A percentile compares a stretch with the other conserved stretches of the same genome.
phyloP scores from a whole-genome alignment of 2,888 invertebrate genomes.

The Anagyrus pseudococci region DNA sequence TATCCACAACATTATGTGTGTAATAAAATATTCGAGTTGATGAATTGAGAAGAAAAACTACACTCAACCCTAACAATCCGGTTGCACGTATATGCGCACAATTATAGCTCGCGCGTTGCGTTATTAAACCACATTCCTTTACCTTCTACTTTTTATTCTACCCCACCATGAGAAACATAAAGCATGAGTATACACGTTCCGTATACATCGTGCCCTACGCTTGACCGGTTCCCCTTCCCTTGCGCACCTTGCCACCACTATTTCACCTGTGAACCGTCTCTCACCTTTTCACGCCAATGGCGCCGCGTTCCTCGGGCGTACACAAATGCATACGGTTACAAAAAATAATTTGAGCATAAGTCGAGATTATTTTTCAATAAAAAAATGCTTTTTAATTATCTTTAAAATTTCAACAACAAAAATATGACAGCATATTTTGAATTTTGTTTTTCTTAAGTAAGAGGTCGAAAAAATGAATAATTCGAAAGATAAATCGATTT shows the following conservation, averaged over 20 bases:
- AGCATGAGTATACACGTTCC: neutral
- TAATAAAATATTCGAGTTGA: too few species aligned
- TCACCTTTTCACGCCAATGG: conserved; percentile 11
- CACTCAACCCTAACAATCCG: neutral
- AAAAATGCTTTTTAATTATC: neutral
- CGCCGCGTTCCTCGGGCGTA: neutral
- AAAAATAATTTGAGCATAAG: neutral
- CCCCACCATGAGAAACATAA: neutral
- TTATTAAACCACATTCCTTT: neutral
- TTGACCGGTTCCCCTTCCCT: neutral
- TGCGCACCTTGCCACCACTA: neutral
- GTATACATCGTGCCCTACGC: neutral
- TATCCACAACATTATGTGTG: neutral
- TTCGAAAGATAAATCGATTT: conserved; percentile 22
- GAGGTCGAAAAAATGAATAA: conserved; percentile 18
- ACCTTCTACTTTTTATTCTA: neutral
- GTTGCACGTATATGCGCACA: too few species aligned
- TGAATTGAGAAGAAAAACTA: neutral
- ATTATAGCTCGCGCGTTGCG: too few species aligned
- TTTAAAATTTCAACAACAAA: neutral
- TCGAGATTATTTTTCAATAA: neutral
- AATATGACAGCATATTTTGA: neutral
- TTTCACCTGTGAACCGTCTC: conserved; percentile 3
- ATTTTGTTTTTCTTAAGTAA: neutral
- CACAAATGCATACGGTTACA: neutral